Evolutionary conservation across 2,888 invertebrate species (phyloP).

Genomic region (Caenorhabditis imperialis): DNA sequence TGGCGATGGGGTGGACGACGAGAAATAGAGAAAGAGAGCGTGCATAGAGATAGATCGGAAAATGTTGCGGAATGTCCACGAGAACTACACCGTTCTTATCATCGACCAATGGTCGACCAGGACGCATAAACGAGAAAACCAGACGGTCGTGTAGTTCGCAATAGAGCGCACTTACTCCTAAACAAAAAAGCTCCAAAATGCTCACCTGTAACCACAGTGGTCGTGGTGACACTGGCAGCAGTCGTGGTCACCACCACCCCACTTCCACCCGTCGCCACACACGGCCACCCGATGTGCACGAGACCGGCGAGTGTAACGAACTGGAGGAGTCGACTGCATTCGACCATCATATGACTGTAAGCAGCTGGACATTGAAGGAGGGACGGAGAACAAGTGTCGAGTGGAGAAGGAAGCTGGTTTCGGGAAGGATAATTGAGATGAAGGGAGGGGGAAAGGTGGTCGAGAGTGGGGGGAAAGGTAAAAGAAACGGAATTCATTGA

Average conservation of each 20-base stretch:
- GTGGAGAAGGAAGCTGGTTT: conserved; percentile 34
- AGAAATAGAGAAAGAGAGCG: too few relatives aligned
- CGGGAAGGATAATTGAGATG: conserved; percentile 39
- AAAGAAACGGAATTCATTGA: background rate
- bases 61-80: too few relatives aligned
- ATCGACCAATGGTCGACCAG: too few relatives aligned
- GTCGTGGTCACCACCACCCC: background rate
- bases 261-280: conserved; percentile 26
- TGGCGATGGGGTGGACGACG: too few relatives aligned
- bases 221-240: conserved; percentile 12
- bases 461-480: conserved; percentile 29
- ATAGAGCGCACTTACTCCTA: too few relatives aligned
- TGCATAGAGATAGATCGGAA: too few relatives aligned
- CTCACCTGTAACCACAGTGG: conserved; percentile 19
- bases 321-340: conserved; percentile 34
- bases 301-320: conserved; percentile 13
- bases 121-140: too few relatives aligned
- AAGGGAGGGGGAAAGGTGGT: conserved; percentile 29
- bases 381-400: conserved; percentile 21
- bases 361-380: conserved; percentile 37
- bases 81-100: too few relatives aligned
- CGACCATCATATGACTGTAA: conserved; percentile 51
- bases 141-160: too few relatives aligned
- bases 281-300: conserved; percentile 15
- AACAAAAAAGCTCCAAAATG: background rate